Percentiles rank a stretch among this genome's conserved stretches.
phyloP scores from a whole-genome alignment of 1,140 invertebrate genomes.

The Panonychus citri region DNA sequence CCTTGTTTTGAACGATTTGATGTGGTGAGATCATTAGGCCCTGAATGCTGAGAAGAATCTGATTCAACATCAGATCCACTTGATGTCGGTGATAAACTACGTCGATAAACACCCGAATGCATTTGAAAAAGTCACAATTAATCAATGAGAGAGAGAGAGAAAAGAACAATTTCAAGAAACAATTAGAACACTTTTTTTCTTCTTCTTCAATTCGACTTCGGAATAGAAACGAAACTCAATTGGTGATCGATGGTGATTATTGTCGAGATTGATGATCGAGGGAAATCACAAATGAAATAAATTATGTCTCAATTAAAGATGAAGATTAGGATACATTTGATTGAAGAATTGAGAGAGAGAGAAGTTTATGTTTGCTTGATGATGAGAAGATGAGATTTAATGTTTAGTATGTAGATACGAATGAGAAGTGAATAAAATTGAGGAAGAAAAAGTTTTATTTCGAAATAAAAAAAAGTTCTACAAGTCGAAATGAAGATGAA shows the following conservation, averaged over 20 bases:
- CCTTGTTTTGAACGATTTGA: background rate
- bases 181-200: background rate
- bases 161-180: background rate
- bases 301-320: background rate
- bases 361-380: background rate
- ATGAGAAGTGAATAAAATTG: background rate
- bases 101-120: background rate
- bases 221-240: background rate
- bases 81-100: conserved; percentile 5
- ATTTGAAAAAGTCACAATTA: background rate
- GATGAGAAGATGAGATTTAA: background rate
- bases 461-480: too few species aligned
- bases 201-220: background rate
- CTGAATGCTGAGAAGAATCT: background rate
- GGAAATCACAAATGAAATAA: background rate
- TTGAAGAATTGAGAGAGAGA: background rate
- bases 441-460: too few species aligned
- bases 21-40: conserved; percentile 11
- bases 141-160: background rate
- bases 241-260: background rate
- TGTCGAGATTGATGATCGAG: background rate
- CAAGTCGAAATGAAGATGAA: too few species aligned
- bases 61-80: conserved; percentile 8
- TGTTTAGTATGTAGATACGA: background rate
- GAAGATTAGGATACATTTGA: background rate